Conservation (phyloP, 2,797 vertebrate genomes). For the Geotria australis region DNA sequence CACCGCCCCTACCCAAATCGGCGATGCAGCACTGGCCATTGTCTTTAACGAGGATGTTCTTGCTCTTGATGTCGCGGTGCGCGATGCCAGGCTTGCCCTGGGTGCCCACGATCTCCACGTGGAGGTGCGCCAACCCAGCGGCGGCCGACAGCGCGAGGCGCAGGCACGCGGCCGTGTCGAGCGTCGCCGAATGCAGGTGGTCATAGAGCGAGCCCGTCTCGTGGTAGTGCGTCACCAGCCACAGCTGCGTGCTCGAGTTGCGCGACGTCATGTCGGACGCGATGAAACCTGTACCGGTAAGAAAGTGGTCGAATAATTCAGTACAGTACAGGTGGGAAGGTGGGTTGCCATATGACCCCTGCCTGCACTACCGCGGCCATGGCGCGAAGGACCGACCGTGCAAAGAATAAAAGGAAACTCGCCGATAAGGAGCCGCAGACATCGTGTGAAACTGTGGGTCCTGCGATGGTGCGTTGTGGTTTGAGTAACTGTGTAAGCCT, state of each 20-base stretch:
- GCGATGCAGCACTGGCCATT: conserved; percentile 94
- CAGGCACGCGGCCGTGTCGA: conserved; percentile 57
- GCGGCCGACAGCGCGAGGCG: conserved; percentile 68
- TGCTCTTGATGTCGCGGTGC: conserved; percentile 86
- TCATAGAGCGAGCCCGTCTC: conserved; percentile 88
- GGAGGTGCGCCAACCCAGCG: conserved; percentile 66
- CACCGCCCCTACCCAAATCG: conserved; percentile 36
- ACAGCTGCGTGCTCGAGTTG: conserved; percentile 88
- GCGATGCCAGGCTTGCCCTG: conserved; percentile 88
- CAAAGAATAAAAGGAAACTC: too few species aligned
- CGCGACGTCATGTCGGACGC: conserved; percentile 92
- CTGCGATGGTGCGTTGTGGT: too few species aligned
- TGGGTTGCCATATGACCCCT: too few species aligned
- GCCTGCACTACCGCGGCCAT: too few species aligned
- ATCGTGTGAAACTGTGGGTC: too few species aligned
- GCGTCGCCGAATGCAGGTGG: conserved; percentile 66
- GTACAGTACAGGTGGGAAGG: too few species aligned
- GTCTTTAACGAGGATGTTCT: conserved; percentile 84
- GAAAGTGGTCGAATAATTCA: too few species aligned
- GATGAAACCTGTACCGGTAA: conserved; percentile 66
- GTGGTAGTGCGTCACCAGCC: conserved; percentile 90
- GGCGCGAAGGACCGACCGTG: too few species aligned
- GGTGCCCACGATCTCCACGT: conserved; percentile 88
- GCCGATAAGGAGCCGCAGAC: too few species aligned
- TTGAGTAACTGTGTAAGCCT: too few species aligned